Evolutionary conservation across 2,113 vertebrate species (phyloP).

Genomic region (Pseudorhombus dupliciocellatus): DNA sequence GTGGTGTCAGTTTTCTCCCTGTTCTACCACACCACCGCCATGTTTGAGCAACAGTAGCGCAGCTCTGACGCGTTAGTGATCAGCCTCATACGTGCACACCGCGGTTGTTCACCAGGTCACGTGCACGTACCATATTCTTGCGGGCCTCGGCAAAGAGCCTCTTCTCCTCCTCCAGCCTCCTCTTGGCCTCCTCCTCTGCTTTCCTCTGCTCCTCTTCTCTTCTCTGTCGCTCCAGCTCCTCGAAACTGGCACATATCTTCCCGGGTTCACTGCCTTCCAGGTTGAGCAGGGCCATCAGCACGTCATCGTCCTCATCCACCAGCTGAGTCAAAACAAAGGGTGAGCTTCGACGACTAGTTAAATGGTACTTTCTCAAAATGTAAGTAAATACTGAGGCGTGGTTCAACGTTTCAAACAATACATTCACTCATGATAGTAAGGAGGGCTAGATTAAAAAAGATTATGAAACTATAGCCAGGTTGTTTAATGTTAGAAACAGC

Average conservation of each 20-base stretch:
- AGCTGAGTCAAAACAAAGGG: slow-evolving; percentile 61
- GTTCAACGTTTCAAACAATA: no score
- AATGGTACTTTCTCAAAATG: no score
- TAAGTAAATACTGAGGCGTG: no score
- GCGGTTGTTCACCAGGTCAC: not conserved
- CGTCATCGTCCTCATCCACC: slow-evolving; percentile 81
- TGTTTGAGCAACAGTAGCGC: not conserved
- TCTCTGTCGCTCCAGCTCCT: slow-evolving; percentile 82
- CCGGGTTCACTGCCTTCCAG: slow-evolving; percentile 79
- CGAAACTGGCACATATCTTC: slow-evolving; percentile 83
- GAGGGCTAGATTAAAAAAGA: no score
- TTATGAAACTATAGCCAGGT: not conserved
- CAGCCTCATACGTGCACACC: slow-evolving; percentile 9
- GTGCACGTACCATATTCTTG: slow-evolving; percentile 81
- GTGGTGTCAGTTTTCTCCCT: slow-evolving; percentile 6
- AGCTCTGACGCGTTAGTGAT: slow-evolving; percentile 6
- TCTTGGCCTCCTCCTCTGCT: slow-evolving; percentile 83
- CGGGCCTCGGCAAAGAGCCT: slow-evolving; percentile 84
- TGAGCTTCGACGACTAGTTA: not conserved
- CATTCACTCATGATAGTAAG: no score
- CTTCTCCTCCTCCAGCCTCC: slow-evolving; percentile 84
- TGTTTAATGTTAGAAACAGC: no score
- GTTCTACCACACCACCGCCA: not conserved
- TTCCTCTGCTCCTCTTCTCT: slow-evolving; percentile 81
- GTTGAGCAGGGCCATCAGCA: slow-evolving; percentile 76